Evolutionary conservation across 2,797 vertebrate genomes (phyloP), one percentile per base, ranked within the genome.

Genomic region (Myripristis jacobus): DNA sequence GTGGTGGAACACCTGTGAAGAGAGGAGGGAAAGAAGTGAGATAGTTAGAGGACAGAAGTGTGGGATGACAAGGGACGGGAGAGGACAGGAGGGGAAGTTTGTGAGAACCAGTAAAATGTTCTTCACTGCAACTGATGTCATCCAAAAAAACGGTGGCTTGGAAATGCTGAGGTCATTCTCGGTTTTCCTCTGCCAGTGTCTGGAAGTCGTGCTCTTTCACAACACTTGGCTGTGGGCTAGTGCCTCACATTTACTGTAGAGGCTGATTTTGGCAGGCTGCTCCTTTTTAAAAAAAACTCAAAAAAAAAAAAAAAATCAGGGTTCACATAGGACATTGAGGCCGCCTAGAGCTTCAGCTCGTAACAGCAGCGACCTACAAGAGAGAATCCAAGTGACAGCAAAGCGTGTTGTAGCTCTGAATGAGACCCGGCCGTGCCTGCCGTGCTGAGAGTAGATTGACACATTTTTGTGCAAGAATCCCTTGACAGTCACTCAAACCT

Each of bases 111-210:
- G 0, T 29, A 6, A 74, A 81, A 53, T 34, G 59, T 70, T 59
- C 66, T 22, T 53, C 4, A 19, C 56, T n/a, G 60, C 46, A 58
- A 68, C 63, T 81, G 82, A 86, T 82, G 84, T 86, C 82, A 83
- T 81, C 79, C 73, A 73, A 86, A 87, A 77, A 56, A 57, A 29
- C 13, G 15, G 51, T 54, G 8, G 61, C 66, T 27, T 77, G 82
- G 86, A 88, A 88, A 81, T 75, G 34, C 54, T 85, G 76, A 87
- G 73, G 70, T 89, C 88, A 86, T 84, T 29, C 34, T 73, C 64
- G 1, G 18, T 29, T 79, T 80, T 75, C 63, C 53, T 70, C 70
- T 46, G 72, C 73, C 87, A 79, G 51, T 8, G 52, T 77, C 70
- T 82, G 36, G 44, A 73, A 75, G 77, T 79, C 55, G 0, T 69